Evolutionary conservation across 2,113 vertebrate species (phyloP), one percentile per base, ranked within the genome.

Genomic region (Salvelinus alpinus): DNA sequence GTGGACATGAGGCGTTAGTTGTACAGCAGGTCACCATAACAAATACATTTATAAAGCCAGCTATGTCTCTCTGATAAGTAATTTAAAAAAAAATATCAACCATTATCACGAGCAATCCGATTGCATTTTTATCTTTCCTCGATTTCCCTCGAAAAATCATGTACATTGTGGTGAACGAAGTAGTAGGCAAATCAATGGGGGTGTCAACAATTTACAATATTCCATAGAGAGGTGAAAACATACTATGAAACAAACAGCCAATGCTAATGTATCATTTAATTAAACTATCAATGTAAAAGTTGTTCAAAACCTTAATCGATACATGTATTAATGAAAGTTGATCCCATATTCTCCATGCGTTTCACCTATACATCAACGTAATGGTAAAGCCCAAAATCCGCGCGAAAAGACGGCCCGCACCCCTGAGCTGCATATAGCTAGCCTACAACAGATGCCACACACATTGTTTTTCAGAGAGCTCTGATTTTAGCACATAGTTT

Each of bases 391-490:
- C 92, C 88, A 87, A 67, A 87, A 88, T 95, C 94, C 93, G 93
- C 94, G 94, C 94, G 94, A 96, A 96, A 95, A 95, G 90, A 93
- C 92, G 87, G 92, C 89, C 92, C 88, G 87, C 90, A 92, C 91
- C 86, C 89, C 87, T 69, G 82, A 91, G 86, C 86, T 70, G 87
- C 90, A 70, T 85, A 82, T 85, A 86, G 82, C 87, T 75, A 38
- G 65, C 44, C 22, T 76, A 31, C 65, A 64, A 60, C 64, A 71
- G 67, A 64, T 71, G 60, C 54, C 62, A 34, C 74, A 81, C 71
- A 20, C 70, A n/a, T 75, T 80, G 78, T 47, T 73, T n/a, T 80
- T 16, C 13, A 44, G 64, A 59, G 27, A 73, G 3, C 77, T 34
- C 72, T 84, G 62, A 16, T 82, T 83, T 73, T 25, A 82, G 18